Evolutionary conservation across 2,113 vertebrate genomes (phyloP).

Genomic region (Brachypodius melanocephalos): DNA sequence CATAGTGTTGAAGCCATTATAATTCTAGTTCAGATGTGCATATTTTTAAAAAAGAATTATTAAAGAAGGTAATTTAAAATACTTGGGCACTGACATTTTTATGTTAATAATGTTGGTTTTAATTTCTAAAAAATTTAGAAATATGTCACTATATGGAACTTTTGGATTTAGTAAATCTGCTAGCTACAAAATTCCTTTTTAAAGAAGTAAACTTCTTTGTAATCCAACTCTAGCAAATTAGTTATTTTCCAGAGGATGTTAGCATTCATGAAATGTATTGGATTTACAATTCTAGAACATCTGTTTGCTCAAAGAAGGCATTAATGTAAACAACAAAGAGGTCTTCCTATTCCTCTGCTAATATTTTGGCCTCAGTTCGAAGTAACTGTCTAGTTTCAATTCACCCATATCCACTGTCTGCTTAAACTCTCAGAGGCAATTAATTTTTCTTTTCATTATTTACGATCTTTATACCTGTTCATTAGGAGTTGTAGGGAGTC

Average conservation of each 20-base stretch:
- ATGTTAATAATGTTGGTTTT: neutral
- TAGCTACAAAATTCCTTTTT: neutral
- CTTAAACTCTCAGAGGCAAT: neutral
- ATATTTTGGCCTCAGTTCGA: neutral
- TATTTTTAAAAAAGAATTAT: constrained; percentile 24
- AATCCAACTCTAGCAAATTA: neutral
- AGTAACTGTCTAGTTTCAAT: constrained; percentile 3
- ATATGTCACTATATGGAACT: neutral
- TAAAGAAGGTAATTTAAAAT: neutral
- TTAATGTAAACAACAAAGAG: neutral
- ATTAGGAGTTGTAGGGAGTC: neutral
- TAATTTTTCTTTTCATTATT: neutral
- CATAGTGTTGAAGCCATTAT: neutral
- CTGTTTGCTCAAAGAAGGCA: constrained; percentile 21
- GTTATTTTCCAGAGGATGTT: constrained; percentile 32
- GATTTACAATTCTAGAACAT: constrained; percentile 33
- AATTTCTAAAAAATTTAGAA: neutral
- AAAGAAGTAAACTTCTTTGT: neutral
- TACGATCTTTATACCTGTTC: neutral
- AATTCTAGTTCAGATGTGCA: constrained; percentile 29
- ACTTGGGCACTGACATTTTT: neutral
- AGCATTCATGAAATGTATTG: constrained; percentile 1
- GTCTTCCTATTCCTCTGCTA: neutral
- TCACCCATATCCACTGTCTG: neutral
- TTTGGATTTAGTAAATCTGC: neutral